phyloP scores from a whole-genome alignment of 2,113 vertebrate genomes.

The Rattus norvegicus region GRCr8 NC_086022.1:32416001-32416500 shows the following conservation, averaged over 20 bases:
- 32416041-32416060: not conserved
- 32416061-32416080: not conserved
- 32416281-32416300: not conserved
- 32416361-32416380: constrained; percentile 14
- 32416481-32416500: not conserved
- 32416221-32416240: not conserved
- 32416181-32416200: constrained; percentile 7
- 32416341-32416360: not conserved
- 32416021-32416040: not conserved
- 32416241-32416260: not conserved
- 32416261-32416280: not conserved
- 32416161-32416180: not conserved
- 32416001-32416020: not conserved
- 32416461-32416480: not conserved
- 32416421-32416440: not conserved
- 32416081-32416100: not conserved
- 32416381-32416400: not conserved
- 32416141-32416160: not conserved
- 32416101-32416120: not conserved
- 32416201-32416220: not conserved
- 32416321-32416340: not conserved
- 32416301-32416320: not conserved
- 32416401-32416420: not conserved
- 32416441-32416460: too few species aligned
- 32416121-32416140: not conserved